These are phyloP conservation scores for Capromys pilorides DNA, from an alignment of 2,797 vertebrate species.

Conservation along the genomic window DNA sequence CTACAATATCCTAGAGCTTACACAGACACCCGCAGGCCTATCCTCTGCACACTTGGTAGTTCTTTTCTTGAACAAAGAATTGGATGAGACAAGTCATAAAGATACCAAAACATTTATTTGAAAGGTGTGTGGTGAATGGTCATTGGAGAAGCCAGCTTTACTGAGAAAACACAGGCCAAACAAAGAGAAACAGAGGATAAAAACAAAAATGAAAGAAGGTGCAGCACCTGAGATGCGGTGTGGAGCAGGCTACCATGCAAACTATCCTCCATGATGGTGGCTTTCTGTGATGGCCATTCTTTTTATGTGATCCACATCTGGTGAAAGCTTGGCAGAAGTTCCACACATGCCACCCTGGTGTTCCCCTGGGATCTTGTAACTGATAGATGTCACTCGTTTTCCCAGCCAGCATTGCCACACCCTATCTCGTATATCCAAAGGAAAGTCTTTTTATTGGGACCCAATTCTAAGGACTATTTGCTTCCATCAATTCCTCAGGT, in stretches of 20 bases:
- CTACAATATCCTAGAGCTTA: too few species aligned
- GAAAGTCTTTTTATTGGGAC: neutral
- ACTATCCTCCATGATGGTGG: neutral
- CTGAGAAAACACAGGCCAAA: neutral
- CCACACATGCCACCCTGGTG: neutral
- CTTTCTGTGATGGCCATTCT: neutral
- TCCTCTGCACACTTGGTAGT: neutral
- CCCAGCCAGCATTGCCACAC: neutral
- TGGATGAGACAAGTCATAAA: neutral
- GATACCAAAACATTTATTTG: neutral
- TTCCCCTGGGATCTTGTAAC: neutral
- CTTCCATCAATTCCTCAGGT: neutral
- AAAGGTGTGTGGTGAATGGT: neutral
- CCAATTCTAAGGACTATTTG: neutral
- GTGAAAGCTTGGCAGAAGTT: neutral
- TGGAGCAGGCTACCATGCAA: neutral
- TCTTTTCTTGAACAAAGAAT: neutral
- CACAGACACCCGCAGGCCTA: too few species aligned
- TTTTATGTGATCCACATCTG: neutral
- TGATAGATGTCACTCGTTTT: neutral
- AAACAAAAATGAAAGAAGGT: neutral
- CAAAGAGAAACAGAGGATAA: neutral
- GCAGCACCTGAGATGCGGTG: neutral
- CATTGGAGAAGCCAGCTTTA: neutral
- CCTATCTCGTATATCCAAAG: neutral